Percentiles rank a stretch among this genome's conserved stretches.
Evolutionary conservation across 2,113 vertebrate species (phyloP).

Genomic region (Pyxicephalus adspersus): DNA sequence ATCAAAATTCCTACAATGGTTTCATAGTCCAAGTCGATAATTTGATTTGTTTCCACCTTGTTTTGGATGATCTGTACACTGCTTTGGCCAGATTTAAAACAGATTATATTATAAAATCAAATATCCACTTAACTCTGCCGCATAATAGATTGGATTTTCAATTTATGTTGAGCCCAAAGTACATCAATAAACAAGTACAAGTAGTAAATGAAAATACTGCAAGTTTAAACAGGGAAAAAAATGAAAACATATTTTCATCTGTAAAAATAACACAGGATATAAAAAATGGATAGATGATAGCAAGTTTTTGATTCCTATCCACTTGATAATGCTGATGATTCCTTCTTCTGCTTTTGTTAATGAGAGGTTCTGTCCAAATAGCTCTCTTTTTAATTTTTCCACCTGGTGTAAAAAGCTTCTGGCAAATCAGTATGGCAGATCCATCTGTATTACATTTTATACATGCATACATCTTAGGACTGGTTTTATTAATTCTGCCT

Average conservation of each 20-base stretch:
- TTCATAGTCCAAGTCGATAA: constrained; percentile 5
- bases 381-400: too few species aligned
- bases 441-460: too few species aligned
- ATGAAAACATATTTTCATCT: not conserved
- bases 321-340: too few species aligned
- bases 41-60: constrained; percentile 18
- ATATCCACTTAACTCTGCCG: not conserved
- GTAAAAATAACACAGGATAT: not conserved
- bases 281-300: too few species aligned
- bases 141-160: not conserved
- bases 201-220: not conserved
- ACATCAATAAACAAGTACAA: constrained; percentile 2
- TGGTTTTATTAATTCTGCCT: too few species aligned
- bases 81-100: constrained; percentile 8
- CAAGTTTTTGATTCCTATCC: too few species aligned
- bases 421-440: too few species aligned
- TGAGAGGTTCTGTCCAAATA: too few species aligned
- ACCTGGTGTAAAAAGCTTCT: too few species aligned
- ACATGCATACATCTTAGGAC: too few species aligned
- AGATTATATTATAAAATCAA: not conserved
- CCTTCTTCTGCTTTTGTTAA: too few species aligned
- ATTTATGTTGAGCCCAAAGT: not conserved
- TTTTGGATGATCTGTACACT: not conserved
- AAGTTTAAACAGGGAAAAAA: not conserved
- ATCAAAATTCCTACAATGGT: not conserved